Evolutionary conservation across 2,113 vertebrate species (phyloP).

Genomic region (Corydoras sp.): DNA sequence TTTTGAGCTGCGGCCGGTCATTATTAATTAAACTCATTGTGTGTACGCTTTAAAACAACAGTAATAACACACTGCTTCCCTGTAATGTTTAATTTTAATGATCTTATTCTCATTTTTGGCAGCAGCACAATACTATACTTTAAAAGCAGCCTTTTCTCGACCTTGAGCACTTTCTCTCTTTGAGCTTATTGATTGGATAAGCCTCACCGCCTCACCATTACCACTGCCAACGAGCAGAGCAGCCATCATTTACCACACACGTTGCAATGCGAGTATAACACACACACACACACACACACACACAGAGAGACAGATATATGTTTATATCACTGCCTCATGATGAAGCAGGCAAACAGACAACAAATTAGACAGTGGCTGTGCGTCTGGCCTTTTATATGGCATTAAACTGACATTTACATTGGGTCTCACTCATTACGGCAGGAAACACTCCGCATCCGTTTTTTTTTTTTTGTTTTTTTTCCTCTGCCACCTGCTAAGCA

Average conservation of each 20-base stretch:
- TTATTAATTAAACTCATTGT: too few species aligned
- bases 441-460: conserved; percentile 2
- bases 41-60: too few species aligned
- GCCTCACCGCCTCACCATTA: conserved; percentile 2
- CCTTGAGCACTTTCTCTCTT: conserved; percentile 26
- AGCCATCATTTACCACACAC: too few species aligned
- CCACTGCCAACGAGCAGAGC: neutral
- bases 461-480: neutral
- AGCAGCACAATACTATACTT: neutral
- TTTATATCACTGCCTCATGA: neutral
- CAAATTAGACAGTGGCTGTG: conserved; percentile 11
- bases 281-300: neutral
- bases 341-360: conserved; percentile 6
- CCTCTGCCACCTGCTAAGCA: neutral
- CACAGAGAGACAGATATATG: neutral
- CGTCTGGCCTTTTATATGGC: conserved; percentile 17
- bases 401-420: conserved; percentile 30
- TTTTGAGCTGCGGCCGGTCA: too few species aligned
- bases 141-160: neutral
- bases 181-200: conserved; percentile 32
- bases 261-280: too few species aligned
- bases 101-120: neutral
- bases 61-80: too few species aligned
- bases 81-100: too few species aligned
- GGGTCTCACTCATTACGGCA: conserved; percentile 12